A percentile compares a stretch with the other conserved stretches of the same genome.
phyloP scores from a whole-genome alignment of 2,888 invertebrate species.

The Archips xylosteana region DNA sequence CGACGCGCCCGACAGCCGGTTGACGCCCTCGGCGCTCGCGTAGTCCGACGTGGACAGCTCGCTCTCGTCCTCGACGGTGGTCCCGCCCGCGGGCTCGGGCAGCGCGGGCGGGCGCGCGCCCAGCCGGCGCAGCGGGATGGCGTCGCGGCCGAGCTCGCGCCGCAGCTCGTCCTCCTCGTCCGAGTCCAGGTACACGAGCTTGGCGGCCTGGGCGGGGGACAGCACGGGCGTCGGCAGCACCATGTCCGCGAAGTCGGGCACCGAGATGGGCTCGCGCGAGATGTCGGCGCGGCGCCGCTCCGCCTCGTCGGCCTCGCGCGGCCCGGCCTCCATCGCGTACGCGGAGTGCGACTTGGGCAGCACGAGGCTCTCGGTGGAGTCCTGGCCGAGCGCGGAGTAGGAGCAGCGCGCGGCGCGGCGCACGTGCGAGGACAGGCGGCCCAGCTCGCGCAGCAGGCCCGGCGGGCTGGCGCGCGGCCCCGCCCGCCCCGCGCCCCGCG shows the following conservation, averaged over 20 bases:
- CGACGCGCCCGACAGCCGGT: constrained; percentile 81
- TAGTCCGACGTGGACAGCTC: constrained; percentile 90
- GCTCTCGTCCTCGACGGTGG: constrained; percentile 81
- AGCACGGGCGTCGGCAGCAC: constrained; percentile 87
- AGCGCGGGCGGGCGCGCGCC: constrained; percentile 76
- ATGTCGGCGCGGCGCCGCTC: constrained; percentile 67
- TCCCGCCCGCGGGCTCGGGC: constrained; percentile 86
- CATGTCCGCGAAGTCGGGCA: constrained; percentile 89
- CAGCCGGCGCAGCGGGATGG: constrained; percentile 82
- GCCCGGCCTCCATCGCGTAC: constrained; percentile 75
- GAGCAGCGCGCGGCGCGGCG: constrained; percentile 89
- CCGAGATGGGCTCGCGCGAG: constrained; percentile 89
- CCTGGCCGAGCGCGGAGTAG: constrained; percentile 88
- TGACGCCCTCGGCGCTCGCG: constrained; percentile 89
- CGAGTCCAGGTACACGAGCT: constrained; percentile 89
- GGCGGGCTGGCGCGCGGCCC: constrained; percentile 72
- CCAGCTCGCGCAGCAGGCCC: constrained; percentile 88
- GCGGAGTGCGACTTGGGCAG: constrained; percentile 86
- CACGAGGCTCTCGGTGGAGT: constrained; percentile 88
- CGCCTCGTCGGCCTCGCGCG: constrained; percentile 64
- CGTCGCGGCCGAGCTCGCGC: constrained; percentile 62
- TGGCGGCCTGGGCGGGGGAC: constrained; percentile 88
- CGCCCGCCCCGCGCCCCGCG: constrained; percentile 67
- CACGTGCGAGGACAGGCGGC: constrained; percentile 89
- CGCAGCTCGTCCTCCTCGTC: constrained; percentile 85